A percentile compares a stretch with the other conserved stretches of the same genome.
Conservation (phyloP, 2,888 invertebrate species). For the Pandemis heparana region DNA sequence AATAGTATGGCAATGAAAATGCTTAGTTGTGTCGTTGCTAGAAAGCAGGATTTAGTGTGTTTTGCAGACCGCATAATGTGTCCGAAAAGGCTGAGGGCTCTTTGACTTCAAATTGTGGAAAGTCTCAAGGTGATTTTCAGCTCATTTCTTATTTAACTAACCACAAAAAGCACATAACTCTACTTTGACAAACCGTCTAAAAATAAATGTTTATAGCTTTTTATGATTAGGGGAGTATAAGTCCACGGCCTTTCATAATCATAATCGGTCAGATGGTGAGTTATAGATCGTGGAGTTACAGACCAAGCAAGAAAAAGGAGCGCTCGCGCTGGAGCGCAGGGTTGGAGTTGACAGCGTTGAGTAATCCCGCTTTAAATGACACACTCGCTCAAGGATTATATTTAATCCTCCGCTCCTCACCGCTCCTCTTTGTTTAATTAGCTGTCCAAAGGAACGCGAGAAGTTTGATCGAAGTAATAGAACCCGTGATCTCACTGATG, state of each 20-base stretch:
- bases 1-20: too few relatives aligned
- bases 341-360: constrained; percentile 8
- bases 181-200: too few relatives aligned
- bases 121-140: too few relatives aligned
- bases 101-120: too few relatives aligned
- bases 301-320: not conserved
- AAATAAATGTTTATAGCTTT: too few relatives aligned
- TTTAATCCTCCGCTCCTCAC: constrained; percentile 30
- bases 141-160: too few relatives aligned
- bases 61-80: too few relatives aligned
- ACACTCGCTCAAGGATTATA: constrained; percentile 30
- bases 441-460: constrained; percentile 34
- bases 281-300: not conserved
- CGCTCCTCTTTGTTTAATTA: constrained; percentile 36
- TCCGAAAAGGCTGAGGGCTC: too few relatives aligned
- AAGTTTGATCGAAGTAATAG: constrained; percentile 38
- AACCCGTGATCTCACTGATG: constrained; percentile 27
- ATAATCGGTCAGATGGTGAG: not conserved
- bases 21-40: too few relatives aligned
- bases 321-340: constrained; percentile 16
- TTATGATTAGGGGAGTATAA: not conserved
- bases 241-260: not conserved
- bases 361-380: constrained; percentile 23
- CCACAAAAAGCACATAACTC: too few relatives aligned
- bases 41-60: too few relatives aligned